A percentile compares a stretch with the other conserved stretches of the same genome.
These are phyloP conservation scores for Acropora yongei DNA, from an alignment of 64 coral and sea anemone genomes.

Conservation along the genomic window DNA sequence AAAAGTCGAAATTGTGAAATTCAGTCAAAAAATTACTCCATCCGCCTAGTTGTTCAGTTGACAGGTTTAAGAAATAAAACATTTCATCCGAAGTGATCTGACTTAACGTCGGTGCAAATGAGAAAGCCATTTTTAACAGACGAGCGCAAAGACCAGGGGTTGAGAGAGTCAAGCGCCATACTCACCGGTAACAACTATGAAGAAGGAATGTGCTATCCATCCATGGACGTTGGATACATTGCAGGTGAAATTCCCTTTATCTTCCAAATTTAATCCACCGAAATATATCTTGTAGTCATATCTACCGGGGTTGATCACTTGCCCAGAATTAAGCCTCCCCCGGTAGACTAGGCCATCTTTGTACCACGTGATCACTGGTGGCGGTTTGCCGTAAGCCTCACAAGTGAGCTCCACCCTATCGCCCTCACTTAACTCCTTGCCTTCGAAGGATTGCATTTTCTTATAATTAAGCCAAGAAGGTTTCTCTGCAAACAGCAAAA, in stretches of 20 bases:
- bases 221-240: slow-evolving; percentile 78
- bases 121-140: no score
- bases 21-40: no score
- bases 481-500: slow-evolving; percentile 9
- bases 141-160: no score
- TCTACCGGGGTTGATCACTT: not conserved
- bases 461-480: slow-evolving; percentile 46
- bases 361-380: slow-evolving; percentile 69
- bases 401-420: slow-evolving; percentile 49
- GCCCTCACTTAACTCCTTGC: not conserved
- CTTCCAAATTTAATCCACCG: not conserved
- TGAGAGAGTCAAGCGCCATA: not conserved
- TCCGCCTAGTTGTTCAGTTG: no score
- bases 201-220: slow-evolving; percentile 48
- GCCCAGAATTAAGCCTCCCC: not conserved
- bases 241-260: slow-evolving; percentile 58
- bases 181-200: slow-evolving; percentile 58
- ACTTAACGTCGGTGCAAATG: no score
- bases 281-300: slow-evolving; percentile 51
- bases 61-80: no score
- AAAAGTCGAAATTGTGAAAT: no score
- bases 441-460: slow-evolving; percentile 20
- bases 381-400: slow-evolving; percentile 58
- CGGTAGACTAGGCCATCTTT: slow-evolving; percentile 38
- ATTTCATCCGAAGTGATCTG: no score